These are phyloP conservation scores for Cantharis rufa DNA, from an alignment of 2,888 invertebrate genomes.

Conservation along the genomic window DNA sequence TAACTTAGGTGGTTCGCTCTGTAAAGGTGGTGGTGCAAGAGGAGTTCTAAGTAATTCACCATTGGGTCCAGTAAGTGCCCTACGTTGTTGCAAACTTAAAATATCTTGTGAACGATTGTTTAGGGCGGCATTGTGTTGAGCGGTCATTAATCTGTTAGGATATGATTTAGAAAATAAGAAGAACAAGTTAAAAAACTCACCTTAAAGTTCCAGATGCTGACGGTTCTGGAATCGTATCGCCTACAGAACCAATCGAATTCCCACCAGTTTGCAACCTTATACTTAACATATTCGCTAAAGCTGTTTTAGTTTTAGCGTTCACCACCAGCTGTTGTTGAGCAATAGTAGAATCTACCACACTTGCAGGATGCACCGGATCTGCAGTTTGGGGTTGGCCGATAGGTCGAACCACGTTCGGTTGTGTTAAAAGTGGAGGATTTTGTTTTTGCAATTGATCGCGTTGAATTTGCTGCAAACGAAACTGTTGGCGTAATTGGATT, in stretches of 20 bases:
- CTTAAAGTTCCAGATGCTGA: constrained; percentile 71
- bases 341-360: constrained; percentile 31
- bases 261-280: constrained; percentile 71
- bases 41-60: constrained; percentile 54
- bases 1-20: constrained; percentile 49
- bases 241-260: constrained; percentile 51
- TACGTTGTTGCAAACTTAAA: constrained; percentile 60
- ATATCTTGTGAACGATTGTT: constrained; percentile 58
- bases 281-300: constrained; percentile 91
- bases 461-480: constrained; percentile 66
- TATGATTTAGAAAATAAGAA: not conserved
- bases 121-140: constrained; percentile 73
- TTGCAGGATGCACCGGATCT: constrained; percentile 30
- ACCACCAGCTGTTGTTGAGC: constrained; percentile 66
- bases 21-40: constrained; percentile 57
- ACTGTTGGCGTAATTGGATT: constrained; percentile 63
- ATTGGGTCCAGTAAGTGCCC: constrained; percentile 54
- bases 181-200: constrained; percentile 38
- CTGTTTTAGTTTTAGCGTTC: constrained; percentile 91
- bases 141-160: constrained; percentile 72
- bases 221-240: constrained; percentile 55
- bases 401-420: constrained; percentile 23
- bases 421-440: constrained; percentile 21
- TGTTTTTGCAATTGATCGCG: constrained; percentile 58
- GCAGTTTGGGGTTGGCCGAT: constrained; percentile 28